phyloP scores from a whole-genome alignment of 2,113 vertebrate species.

The Tiliqua scincoides region DNA sequence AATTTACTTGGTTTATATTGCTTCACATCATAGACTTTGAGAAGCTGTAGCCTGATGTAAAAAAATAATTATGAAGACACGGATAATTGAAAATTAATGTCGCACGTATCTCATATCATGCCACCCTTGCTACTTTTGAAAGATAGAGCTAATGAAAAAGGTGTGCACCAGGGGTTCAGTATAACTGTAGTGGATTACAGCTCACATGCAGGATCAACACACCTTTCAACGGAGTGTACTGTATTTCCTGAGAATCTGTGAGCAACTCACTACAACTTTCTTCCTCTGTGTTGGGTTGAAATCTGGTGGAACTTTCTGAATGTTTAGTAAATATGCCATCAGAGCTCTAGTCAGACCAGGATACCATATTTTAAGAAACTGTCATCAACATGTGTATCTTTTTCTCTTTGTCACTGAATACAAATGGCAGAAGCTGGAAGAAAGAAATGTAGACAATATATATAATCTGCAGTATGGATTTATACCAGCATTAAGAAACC shows the following conservation, averaged over 20 bases:
- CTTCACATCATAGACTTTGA: neutral
- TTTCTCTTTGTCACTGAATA: no score
- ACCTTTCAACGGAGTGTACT: neutral
- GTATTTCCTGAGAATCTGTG: neutral
- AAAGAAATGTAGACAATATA: no score
- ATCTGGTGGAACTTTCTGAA: no score
- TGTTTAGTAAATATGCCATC: no score
- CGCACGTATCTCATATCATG: neutral
- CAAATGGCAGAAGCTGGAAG: no score
- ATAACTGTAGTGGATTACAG: neutral
- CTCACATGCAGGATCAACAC: no score
- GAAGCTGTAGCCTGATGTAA: neutral
- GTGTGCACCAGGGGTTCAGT: neutral
- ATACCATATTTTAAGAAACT: no score
- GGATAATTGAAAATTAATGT: neutral
- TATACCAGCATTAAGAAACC: no score
- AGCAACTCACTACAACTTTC: neutral
- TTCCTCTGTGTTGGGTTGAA: no score
- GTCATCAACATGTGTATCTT: no score
- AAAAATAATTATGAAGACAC: neutral
- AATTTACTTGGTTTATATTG: neutral
- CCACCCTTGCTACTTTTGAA: neutral
- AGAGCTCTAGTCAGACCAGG: no score
- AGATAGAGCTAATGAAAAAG: neutral
- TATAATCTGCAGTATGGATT: no score